These are phyloP conservation scores for Enteromius treurensis DNA, from an alignment of 2,797 vertebrate species.

Conservation along the genomic window DNA sequence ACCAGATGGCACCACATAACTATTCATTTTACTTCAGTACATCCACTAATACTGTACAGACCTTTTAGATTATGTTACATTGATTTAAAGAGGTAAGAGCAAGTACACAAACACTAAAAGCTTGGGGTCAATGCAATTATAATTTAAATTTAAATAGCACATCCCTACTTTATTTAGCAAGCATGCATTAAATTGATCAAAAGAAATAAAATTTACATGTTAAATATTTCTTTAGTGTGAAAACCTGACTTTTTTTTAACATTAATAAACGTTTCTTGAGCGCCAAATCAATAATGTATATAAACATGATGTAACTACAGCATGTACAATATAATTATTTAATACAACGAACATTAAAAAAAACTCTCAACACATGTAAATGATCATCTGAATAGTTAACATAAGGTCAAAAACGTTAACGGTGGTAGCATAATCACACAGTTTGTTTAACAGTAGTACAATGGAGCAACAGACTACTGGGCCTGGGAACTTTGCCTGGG, in stretches of 20 bases:
- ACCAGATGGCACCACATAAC: constrained; percentile 67
- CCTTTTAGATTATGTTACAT: not conserved
- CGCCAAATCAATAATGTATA: not conserved
- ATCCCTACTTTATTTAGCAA: not conserved
- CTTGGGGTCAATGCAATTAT: not conserved
- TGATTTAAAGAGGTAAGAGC: not conserved
- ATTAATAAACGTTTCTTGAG: not conserved
- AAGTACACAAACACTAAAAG: not conserved
- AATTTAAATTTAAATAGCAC: not conserved
- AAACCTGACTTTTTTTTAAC: not conserved
- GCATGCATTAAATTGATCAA: not conserved
- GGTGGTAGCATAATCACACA: constrained; percentile 28
- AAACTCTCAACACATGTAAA: not conserved
- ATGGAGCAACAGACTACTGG: constrained; percentile 49
- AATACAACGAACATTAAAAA: not conserved
- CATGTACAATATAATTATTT: not conserved
- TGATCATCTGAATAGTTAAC: constrained; percentile 12
- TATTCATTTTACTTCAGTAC: not conserved
- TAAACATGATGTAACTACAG: not conserved
- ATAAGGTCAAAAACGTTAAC: not conserved
- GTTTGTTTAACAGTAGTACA: constrained; percentile 48
- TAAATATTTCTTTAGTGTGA: not conserved
- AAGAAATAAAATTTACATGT: not conserved
- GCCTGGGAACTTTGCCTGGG: constrained; percentile 52
- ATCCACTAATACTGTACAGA: not conserved